Percentiles rank a stretch among this genome's conserved stretches.
phyloP scores from a whole-genome alignment of 2,113 vertebrate species.

The Cyprinus carpio region DNA sequence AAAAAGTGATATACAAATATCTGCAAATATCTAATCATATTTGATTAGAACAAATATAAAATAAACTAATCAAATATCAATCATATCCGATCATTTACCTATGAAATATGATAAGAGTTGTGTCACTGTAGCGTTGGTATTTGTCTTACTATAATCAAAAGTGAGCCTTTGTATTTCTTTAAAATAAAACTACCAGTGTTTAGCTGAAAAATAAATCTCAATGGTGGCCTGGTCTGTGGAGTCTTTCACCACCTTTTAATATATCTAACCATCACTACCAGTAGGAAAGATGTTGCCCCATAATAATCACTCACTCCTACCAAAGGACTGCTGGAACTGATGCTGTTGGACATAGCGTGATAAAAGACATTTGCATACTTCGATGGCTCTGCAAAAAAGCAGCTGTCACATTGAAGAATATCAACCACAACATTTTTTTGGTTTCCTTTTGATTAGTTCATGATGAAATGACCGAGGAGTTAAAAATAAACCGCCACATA shows the following conservation, averaged over 20 bases:
- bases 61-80: too few species aligned
- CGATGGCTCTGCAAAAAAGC: background rate
- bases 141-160: background rate
- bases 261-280: constrained; percentile 51
- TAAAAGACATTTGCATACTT: constrained; percentile 39
- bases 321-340: constrained; percentile 36
- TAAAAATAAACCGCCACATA: background rate
- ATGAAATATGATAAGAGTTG: too few species aligned
- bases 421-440: background rate
- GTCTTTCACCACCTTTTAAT: constrained; percentile 63
- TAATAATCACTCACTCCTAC: constrained; percentile 42
- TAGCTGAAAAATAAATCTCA: constrained; percentile 17
- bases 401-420: background rate
- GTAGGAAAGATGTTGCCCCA: constrained; percentile 51
- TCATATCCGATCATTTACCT: too few species aligned
- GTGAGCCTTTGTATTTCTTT: background rate
- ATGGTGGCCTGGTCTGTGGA: constrained; percentile 41
- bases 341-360: constrained; percentile 36
- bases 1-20: too few species aligned
- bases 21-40: too few species aligned
- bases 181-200: constrained; percentile 6
- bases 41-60: too few species aligned
- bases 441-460: constrained; percentile 14
- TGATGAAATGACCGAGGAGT: background rate
- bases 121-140: too few species aligned